A percentile compares a stretch with the other conserved stretches of the same genome.
These are phyloP conservation scores for Tachina fera DNA, from an alignment of 2,888 invertebrate species.

Conservation along the genomic window DNA sequence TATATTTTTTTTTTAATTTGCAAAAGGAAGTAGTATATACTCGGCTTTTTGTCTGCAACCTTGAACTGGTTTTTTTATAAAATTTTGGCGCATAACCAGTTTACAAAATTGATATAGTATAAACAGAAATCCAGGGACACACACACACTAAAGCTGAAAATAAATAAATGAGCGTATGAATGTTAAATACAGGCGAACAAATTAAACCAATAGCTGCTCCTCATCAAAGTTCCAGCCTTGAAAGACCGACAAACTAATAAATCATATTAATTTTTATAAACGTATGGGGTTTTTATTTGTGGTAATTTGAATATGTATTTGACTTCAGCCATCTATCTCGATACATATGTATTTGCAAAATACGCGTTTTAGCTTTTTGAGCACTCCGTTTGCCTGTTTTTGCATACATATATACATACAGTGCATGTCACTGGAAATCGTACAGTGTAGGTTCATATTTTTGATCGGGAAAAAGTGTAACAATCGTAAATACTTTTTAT, in stretches of 20 bases:
- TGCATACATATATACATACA: too few species aligned
- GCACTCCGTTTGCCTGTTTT: not conserved
- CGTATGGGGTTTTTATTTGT: not conserved
- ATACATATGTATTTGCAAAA: conserved; percentile 12
- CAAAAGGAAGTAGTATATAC: too few species aligned
- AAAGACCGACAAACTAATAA: conserved; percentile 75
- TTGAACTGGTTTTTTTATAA: conserved; percentile 56
- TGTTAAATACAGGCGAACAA: conserved; percentile 21
- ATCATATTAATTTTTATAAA: conserved; percentile 63
- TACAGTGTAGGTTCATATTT: too few species aligned
- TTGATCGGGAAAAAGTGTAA: too few species aligned
- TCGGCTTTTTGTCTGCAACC: conserved; percentile 48
- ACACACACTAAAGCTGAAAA: conserved; percentile 37
- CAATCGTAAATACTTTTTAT: too few species aligned
- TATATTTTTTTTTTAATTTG: too few species aligned
- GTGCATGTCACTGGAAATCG: too few species aligned
- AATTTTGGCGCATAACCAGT: conserved; percentile 43
- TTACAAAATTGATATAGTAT: not conserved
- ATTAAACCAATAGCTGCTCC: conserved; percentile 34
- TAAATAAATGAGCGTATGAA: conserved; percentile 16
- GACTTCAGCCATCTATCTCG: not conserved
- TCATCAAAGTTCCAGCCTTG: conserved; percentile 70
- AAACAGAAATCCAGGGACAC: conserved; percentile 7
- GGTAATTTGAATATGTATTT: conserved; percentile 14
- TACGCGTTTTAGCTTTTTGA: not conserved